A percentile compares a stretch with the other conserved stretches of the same genome.
Evolutionary conservation across 2,888 invertebrate genomes (phyloP).

Genomic region (Pachycephus smyrnensis): DNA sequence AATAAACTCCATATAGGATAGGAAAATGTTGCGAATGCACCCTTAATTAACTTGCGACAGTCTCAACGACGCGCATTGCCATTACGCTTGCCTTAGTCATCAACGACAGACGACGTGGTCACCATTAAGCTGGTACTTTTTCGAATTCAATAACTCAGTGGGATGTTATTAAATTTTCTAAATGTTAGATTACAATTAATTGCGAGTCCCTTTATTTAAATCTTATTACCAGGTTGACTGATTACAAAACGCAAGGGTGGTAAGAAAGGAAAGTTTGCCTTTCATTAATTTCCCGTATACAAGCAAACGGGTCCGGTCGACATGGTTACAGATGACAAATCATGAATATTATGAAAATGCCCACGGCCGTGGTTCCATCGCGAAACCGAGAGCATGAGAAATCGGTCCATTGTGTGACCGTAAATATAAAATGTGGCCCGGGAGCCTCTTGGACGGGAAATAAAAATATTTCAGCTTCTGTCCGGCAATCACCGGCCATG

Average conservation of each 20-base stretch:
- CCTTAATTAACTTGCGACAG: slow-evolving; percentile 59
- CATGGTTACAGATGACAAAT: slow-evolving; percentile 39
- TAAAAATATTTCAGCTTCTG: slow-evolving; percentile 36
- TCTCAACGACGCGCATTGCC: not conserved
- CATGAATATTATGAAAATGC: slow-evolving; percentile 43
- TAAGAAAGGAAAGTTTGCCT: not conserved
- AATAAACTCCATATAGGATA: slow-evolving; percentile 30
- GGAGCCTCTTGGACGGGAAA: slow-evolving; percentile 31
- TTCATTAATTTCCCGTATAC: slow-evolving; percentile 5
- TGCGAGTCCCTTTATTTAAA: not conserved
- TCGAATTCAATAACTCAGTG: not conserved
- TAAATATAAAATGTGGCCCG: slow-evolving; percentile 35
- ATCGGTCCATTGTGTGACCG: slow-evolving; percentile 45
- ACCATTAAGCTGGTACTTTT: not conserved
- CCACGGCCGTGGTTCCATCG: slow-evolving; percentile 23
- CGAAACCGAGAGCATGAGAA: slow-evolving; percentile 46
- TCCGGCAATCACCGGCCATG: slow-evolving; percentile 45
- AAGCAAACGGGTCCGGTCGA: not conserved
- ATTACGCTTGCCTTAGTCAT: not conserved
- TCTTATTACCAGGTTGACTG: not conserved
- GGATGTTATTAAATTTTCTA: not conserved
- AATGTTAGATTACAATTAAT: not conserved
- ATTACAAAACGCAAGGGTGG: not conserved
- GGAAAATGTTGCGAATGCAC: slow-evolving; percentile 1
- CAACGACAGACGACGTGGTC: not conserved